Evolutionary conservation across 1,140 invertebrate species (phyloP).

Genomic region (Aradophagus sp.): DNA sequence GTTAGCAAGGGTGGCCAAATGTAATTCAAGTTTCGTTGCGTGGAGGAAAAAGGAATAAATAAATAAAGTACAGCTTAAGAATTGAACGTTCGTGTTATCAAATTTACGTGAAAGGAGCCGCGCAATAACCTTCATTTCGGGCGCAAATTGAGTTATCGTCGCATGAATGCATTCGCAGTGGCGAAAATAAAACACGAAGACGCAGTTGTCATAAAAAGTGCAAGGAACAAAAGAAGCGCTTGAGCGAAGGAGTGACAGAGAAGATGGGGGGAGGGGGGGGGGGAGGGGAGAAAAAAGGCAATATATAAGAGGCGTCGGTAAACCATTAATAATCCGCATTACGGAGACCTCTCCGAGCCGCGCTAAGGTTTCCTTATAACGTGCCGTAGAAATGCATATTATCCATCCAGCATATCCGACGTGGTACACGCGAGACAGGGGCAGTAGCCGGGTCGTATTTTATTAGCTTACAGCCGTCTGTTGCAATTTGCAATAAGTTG

Average conservation of each 20-base stretch:
- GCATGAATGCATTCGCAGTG: constrained; percentile 8
- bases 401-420: constrained; percentile 68
- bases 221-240: constrained; percentile 34
- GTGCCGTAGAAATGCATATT: constrained; percentile 73
- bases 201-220: constrained; percentile 24
- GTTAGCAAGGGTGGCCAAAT: too few species aligned
- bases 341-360: constrained; percentile 51
- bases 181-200: constrained; percentile 15
- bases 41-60: too few species aligned
- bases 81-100: constrained; percentile 14
- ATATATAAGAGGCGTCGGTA: constrained; percentile 53
- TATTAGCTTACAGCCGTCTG: constrained; percentile 67
- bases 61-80: neutral
- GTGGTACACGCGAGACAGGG: constrained; percentile 63
- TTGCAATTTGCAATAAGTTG: constrained; percentile 62
- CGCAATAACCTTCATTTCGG: too few species aligned
- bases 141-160: constrained; percentile 28
- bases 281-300: constrained; percentile 22
- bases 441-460: constrained; percentile 58
- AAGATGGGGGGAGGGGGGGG: constrained; percentile 16
- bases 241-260: neutral
- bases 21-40: too few species aligned
- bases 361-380: constrained; percentile 68
- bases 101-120: neutral
- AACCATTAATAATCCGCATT: constrained; percentile 69